Conservation (phyloP, 2,888 invertebrate genomes). For the Diaperis boleti region DNA sequence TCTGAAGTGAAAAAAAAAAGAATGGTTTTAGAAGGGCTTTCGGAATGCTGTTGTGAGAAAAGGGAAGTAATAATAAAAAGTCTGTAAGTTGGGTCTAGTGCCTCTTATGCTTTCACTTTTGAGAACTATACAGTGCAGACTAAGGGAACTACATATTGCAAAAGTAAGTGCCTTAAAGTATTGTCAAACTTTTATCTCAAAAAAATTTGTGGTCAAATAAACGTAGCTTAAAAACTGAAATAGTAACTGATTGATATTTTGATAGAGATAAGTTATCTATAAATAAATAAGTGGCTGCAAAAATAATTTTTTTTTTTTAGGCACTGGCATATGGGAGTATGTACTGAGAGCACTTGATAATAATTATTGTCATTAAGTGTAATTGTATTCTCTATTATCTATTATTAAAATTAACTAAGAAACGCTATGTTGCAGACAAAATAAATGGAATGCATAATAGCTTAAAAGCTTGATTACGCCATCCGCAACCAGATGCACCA, state of each 20-base stretch:
- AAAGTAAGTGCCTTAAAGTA: not conserved
- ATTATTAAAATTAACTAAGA: not conserved
- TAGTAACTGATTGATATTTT: no score
- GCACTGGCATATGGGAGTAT: no score
- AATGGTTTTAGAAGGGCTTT: not conserved
- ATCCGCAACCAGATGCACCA: not conserved
- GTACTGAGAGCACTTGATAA: no score
- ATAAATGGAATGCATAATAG: not conserved
- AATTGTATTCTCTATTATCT: no score
- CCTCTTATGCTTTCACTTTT: not conserved
- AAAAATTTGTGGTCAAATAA: no score
- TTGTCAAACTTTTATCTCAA: no score
- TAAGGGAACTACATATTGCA: not conserved
- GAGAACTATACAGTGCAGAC: not conserved
- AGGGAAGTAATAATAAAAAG: not conserved
- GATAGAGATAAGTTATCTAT: no score
- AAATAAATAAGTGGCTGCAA: no score
- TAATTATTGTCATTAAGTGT: no score
- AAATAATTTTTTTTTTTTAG: no score
- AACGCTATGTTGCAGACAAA: not conserved
- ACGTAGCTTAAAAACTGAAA: no score
- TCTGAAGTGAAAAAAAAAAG: conserved; percentile 66
- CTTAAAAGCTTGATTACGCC: not conserved
- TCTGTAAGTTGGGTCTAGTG: not conserved
- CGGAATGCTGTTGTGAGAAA: not conserved